Conservation (phyloP, 2,113 vertebrate genomes). For the Menidia beryllina region DNA sequence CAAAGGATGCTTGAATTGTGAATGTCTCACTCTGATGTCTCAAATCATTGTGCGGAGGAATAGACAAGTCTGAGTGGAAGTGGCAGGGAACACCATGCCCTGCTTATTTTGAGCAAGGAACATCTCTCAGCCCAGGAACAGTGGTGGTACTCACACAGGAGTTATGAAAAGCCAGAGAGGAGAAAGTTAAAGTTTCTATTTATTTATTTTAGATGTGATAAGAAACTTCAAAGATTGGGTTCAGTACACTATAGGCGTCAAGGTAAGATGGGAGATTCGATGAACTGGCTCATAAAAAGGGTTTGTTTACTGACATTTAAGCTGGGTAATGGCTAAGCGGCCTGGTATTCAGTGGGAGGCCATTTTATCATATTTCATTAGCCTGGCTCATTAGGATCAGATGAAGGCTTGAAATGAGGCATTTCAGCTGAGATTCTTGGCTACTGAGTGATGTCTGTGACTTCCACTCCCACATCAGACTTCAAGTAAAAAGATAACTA, state of each 20-base stretch:
- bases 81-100: constrained; percentile 69
- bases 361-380: constrained; percentile 72
- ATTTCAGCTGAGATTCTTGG: constrained; percentile 52
- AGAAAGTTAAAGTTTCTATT: constrained; percentile 1
- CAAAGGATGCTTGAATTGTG: constrained; percentile 68
- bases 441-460: constrained; percentile 55
- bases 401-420: constrained; percentile 45
- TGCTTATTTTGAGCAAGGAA: constrained; percentile 45
- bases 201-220: not conserved
- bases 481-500: constrained; percentile 30
- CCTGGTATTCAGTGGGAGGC: constrained; percentile 51
- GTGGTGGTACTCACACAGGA: not conserved
- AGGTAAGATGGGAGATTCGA: constrained; percentile 9
- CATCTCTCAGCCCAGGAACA: constrained; percentile 27
- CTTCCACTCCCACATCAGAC: constrained; percentile 40
- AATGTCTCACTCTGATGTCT: constrained; percentile 76
- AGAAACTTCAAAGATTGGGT: constrained; percentile 7
- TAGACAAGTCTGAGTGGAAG: constrained; percentile 62
- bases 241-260: constrained; percentile 1
- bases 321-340: constrained; percentile 31
- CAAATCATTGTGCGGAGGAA: constrained; percentile 45
- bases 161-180: not conserved
- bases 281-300: constrained; percentile 5
- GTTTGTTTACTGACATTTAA: constrained; percentile 61
- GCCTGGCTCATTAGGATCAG: constrained; percentile 65